These are phyloP conservation scores for Aldabrachelys gigantea DNA, from an alignment of 2,113 vertebrate species.

Conservation along the genomic window DNA sequence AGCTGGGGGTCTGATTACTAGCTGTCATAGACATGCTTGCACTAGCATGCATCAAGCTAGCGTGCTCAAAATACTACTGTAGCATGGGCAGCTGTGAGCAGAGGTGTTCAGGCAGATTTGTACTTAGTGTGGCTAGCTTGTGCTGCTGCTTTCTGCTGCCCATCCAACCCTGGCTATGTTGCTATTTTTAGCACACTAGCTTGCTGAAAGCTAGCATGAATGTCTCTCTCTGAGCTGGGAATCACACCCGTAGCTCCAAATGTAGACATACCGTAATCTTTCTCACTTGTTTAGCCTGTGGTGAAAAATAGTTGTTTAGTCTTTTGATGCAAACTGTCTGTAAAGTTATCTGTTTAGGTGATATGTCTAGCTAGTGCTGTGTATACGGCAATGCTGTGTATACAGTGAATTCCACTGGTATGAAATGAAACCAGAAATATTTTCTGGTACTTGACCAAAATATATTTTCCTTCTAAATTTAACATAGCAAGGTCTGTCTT, in stretches of 20 bases:
- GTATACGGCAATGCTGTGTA: not conserved
- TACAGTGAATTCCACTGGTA: not conserved
- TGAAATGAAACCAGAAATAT: not conserved
- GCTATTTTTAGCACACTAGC: not conserved
- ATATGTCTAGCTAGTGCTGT: not conserved
- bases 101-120: not conserved
- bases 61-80: not conserved
- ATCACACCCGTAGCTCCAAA: not conserved
- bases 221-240: not conserved
- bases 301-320: not conserved
- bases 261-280: not conserved
- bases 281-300: not conserved
- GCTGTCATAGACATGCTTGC: not conserved
- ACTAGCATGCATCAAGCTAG: not conserved
- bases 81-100: not conserved
- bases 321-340: not conserved
- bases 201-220: not conserved
- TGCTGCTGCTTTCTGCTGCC: not conserved
- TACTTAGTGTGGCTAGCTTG: not conserved
- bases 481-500: constrained; percentile 13
- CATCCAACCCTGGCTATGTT: not conserved
- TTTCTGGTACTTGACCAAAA: not conserved
- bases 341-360: not conserved
- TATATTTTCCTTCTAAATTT: not conserved
- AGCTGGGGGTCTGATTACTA: not conserved